phyloP scores from a whole-genome alignment of 2,888 invertebrate species.

The Lithodes maja region DNA sequence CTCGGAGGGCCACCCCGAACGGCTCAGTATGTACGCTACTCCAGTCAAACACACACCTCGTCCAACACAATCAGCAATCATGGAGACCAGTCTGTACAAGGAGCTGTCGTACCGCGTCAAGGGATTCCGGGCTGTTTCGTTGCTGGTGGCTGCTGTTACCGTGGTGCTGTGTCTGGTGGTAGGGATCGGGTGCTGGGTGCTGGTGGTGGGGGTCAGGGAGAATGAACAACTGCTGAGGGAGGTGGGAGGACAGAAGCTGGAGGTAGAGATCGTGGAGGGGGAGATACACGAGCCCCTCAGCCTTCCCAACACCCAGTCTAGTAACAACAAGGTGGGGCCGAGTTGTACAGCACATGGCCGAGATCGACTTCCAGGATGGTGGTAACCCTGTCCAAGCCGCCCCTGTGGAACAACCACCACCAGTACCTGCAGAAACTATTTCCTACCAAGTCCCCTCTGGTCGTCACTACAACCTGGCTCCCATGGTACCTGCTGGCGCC shows the following conservation, averaged over 20 bases:
- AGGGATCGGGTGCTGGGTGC: constrained; percentile 66
- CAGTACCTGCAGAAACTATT: neutral
- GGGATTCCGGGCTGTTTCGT: constrained; percentile 45
- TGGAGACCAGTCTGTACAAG: constrained; percentile 64
- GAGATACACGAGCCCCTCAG: constrained; percentile 50
- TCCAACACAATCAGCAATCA: neutral
- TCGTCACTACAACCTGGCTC: neutral
- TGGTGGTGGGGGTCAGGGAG: constrained; percentile 61
- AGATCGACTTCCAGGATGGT: constrained; percentile 61
- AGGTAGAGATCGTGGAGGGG: constrained; percentile 58
- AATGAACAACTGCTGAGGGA: constrained; percentile 42
- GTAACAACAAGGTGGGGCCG: neutral
- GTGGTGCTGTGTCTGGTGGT: constrained; percentile 66
- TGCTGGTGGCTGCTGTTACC: constrained; percentile 61
- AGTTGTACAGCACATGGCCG: constrained; percentile 59
- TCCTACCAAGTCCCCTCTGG: neutral
- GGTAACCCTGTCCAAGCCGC: neutral
- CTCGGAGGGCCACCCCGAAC: too few relatives aligned
- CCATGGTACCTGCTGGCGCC: neutral
- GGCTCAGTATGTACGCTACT: too few relatives aligned
- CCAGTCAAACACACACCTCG: neutral
- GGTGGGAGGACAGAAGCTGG: constrained; percentile 27
- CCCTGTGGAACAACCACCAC: neutral
- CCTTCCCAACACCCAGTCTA: neutral
- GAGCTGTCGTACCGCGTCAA: constrained; percentile 52